Evolutionary conservation across 2,888 invertebrate genomes (phyloP), one percentile per base, ranked within the genome.

Genomic region (Galerucella nymphaeae): DNA sequence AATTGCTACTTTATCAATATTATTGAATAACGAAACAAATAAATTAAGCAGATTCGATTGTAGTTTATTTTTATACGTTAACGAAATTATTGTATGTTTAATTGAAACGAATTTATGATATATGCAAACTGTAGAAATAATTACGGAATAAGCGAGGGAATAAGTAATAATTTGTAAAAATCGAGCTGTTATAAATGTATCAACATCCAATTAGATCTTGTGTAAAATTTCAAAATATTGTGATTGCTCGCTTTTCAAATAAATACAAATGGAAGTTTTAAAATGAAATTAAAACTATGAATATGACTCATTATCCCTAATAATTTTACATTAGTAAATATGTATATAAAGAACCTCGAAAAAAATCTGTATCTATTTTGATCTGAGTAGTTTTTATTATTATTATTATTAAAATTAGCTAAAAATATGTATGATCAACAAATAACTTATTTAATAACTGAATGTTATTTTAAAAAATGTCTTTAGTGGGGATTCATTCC

Each of bases 61-160:
- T 58, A n/a, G 18, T 53, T 53, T 53, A 53, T 53, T 53, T 53
- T 53, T 53, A 10, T 18, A 18, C 53, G 18, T 53, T 16, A 16
- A 18, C 18, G 16, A 53, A 53, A 66, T n/a, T 23, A 23, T 13
- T 23, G 58, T 30, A 42, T 58, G 58, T 66, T 66, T 66, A 66
- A 58, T 58, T 57, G 55, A 69, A 55, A 62, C 42, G 48, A 69
- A 69, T 69, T 69, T 69, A 69, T 63, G 69, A 63, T 69, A 63
- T 20, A 23, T 53, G n/a, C 53, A 69, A 68, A 68, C 59, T 23
- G 67, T 59, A 58, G 59, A 42, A 53, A 63, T 42, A 69, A 69
- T 61, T 57, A n/a, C 55, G 53, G 50, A 50, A 45, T 58, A 61
- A 62, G 11, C 42, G 45, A n/a, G 42, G 53, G 50, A 50, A 45